phyloP scores from a whole-genome alignment of 2,113 vertebrate genomes.

The Ptilonorhynchus violaceus region DNA sequence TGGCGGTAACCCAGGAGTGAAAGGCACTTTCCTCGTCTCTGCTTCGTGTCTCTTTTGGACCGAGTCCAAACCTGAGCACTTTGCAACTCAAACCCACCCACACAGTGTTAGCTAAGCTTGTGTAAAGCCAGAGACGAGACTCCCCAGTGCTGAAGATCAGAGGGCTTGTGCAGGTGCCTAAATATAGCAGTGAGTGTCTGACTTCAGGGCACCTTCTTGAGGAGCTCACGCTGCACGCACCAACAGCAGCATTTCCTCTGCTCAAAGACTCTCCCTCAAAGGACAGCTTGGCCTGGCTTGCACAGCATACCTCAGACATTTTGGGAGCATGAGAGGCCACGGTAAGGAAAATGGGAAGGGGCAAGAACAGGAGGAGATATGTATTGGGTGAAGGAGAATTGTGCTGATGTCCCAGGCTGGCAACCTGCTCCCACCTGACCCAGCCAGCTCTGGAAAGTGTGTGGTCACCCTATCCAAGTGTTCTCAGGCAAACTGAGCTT shows the following conservation, averaged over 20 bases:
- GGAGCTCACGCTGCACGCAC: accelerated
- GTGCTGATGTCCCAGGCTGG: not conserved
- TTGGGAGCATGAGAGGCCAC: not conserved
- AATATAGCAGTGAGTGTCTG: not conserved
- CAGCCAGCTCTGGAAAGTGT: not conserved
- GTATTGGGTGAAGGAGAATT: not conserved
- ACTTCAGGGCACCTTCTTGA: not conserved
- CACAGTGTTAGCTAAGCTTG: not conserved
- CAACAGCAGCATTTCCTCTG: not conserved
- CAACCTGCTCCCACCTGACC: not conserved
- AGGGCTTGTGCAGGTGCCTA: not conserved
- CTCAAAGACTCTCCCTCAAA: not conserved
- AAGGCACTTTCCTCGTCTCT: not conserved
- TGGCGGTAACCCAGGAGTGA: accelerated
- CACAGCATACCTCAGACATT: not conserved
- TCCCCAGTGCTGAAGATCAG: not conserved
- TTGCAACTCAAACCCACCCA: not conserved
- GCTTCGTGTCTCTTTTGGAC: not conserved
- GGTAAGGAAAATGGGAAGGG: not conserved
- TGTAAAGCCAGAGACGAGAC: not conserved
- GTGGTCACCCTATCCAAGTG: not conserved
- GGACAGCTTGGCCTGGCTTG: not conserved
- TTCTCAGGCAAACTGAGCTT: not conserved
- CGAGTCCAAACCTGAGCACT: not conserved
- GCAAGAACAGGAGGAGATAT: not conserved